Base-by-base conservation (phyloP, 2,797 vertebrate species). In the Enteromius trimaculatus region DNA sequence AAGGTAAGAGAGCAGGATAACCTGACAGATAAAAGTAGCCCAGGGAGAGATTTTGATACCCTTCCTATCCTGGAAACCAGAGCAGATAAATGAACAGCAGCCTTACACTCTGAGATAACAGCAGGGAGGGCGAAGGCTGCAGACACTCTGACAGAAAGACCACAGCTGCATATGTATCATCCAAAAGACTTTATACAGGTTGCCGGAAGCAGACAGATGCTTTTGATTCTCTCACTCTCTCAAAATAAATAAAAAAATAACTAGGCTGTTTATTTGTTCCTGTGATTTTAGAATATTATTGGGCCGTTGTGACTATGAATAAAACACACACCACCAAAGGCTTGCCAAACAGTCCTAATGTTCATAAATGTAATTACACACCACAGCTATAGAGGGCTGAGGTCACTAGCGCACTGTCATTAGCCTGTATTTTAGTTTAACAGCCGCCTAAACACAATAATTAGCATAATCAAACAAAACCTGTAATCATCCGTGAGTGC, bases 321-420 rank as follows among this genome's bases (percentile, higher is more conserved):
- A 71, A 81, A 64, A 80, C 0, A 1, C 19, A 60, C 6, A 66
- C 7, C 58, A 49, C 39, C 39, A 7, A 42, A 42, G 39, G 39
- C 39, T 42, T 64, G 55, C 29, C 70, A 64, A 72, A 58, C 49
- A 58, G 4, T 42, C 11, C 16, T 31, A 47, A 75, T 14, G 44
- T 74, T 47, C 44, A 74, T 66, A 79, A 70, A 72, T 16, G 3
- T 81, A 81, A 81, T 81, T 74, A 64, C n/a, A 74, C 79, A 62
- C 23, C 37, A 23, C 26, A 72, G 55, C 14, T 80, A 55, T 44
- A 62, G 19, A 44, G n/a, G 47, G 23, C 60, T 76, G 80, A 66
- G 80, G 47, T 66, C 75, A 76, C 44, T 17, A 64, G 3, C 6
- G 14, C 58, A 65, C 71, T 65, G n/a, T 76, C 44, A 82, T 82